Evolutionary conservation across 2,113 vertebrate genomes (phyloP).

Genomic region (Hippocampus mohnikei): DNA sequence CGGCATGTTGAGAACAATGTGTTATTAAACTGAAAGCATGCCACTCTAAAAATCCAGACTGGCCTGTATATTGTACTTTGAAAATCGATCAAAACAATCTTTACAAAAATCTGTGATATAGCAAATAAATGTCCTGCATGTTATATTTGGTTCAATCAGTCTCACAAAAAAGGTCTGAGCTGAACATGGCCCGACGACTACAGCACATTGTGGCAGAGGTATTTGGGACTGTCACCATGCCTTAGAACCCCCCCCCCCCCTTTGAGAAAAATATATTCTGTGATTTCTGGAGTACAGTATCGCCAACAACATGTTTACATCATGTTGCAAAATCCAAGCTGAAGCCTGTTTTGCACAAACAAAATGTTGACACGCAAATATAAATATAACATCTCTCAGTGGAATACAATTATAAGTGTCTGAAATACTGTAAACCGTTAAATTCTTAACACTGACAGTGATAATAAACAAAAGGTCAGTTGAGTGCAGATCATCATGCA

Average conservation of each 20-base stretch:
- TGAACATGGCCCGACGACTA: too few species aligned
- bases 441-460: slow-evolving; percentile 31
- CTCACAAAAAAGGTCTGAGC: too few species aligned
- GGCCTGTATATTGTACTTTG: too few species aligned
- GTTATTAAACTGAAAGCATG: too few species aligned
- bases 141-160: too few species aligned
- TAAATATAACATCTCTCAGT: background rate
- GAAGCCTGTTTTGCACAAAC: background rate
- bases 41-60: too few species aligned
- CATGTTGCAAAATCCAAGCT: background rate
- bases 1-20: too few species aligned
- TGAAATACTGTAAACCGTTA: slow-evolving; percentile 18
- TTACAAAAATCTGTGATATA: too few species aligned
- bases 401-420: background rate
- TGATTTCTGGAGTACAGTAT: background rate
- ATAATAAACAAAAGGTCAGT: slow-evolving; percentile 28
- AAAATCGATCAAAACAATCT: too few species aligned
- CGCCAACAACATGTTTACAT: too few species aligned
- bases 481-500: slow-evolving; percentile 31
- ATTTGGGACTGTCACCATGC: background rate
- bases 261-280: background rate
- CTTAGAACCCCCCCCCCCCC: background rate
- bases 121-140: too few species aligned
- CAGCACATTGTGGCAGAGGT: background rate
- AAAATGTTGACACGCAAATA: background rate